phyloP scores from a whole-genome alignment of 2,797 vertebrate species.

The Pangasius sanitwongsei region DNA sequence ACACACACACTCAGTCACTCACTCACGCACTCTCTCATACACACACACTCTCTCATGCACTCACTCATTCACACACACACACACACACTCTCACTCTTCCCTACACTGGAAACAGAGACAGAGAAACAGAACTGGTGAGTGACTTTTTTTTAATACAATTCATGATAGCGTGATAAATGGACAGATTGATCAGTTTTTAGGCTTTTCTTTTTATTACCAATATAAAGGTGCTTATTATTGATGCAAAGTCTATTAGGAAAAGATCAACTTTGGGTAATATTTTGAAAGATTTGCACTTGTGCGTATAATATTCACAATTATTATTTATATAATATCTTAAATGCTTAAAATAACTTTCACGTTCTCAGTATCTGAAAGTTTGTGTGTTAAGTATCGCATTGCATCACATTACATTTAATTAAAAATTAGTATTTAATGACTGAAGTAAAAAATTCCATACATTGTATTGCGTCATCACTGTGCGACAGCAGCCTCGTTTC shows the following conservation, averaged over 20 bases:
- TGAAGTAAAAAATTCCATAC: not conserved
- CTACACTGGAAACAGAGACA: not conserved
- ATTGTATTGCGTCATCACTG: not conserved
- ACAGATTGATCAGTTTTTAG: not conserved
- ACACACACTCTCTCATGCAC: not conserved
- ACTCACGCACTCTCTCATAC: too few relatives aligned
- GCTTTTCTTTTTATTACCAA: not conserved
- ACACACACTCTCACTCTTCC: not conserved
- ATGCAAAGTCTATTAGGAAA: not conserved
- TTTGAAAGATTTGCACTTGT: too few relatives aligned
- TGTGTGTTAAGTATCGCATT: not conserved
- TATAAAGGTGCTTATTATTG: not conserved
- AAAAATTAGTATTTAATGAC: not conserved
- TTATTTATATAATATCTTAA: not conserved
- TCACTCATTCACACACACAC: not conserved
- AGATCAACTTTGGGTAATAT: not conserved
- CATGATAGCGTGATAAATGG: not conserved
- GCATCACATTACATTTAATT: not conserved
- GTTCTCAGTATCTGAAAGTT: not conserved
- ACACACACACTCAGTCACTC: not conserved
- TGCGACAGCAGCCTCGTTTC: not conserved
- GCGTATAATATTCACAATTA: too few relatives aligned
- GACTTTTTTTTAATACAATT: not conserved
- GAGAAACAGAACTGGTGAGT: not conserved
- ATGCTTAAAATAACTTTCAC: not conserved